phyloP scores from a whole-genome alignment of 2,888 invertebrate species.

The Altica lythri region DNA sequence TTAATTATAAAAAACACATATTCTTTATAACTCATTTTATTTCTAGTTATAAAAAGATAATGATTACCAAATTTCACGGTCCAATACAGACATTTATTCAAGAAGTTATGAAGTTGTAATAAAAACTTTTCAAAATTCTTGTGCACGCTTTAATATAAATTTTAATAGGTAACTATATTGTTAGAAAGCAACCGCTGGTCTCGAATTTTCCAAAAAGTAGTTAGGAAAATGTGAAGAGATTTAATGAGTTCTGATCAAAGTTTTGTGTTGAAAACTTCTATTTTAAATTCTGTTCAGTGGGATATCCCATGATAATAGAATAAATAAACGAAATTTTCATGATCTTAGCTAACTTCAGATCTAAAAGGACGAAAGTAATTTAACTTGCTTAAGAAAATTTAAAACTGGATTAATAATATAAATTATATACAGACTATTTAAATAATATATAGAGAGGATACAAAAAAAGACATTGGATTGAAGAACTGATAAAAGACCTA shows the following conservation, averaged over 20 bases:
- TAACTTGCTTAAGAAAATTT: no score
- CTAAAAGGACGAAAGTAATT: no score
- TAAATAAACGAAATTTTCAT: neutral
- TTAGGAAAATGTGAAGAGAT: slow-evolving; percentile 16
- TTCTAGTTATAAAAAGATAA: no score
- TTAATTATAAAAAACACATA: no score
- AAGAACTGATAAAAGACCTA: no score
- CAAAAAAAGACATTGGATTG: no score
- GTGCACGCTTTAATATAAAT: slow-evolving; percentile 2
- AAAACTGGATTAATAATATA: no score
- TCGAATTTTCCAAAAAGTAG: slow-evolving; percentile 16
- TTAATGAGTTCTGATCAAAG: slow-evolving; percentile 11
- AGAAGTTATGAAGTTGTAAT: slow-evolving; percentile 3
- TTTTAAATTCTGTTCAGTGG: slow-evolving; percentile 4
- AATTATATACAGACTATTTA: no score
- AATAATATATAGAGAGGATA: no score
- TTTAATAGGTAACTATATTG: slow-evolving; percentile 18
- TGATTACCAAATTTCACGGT: neutral
- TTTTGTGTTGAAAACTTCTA: neutral
- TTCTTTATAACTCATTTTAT: no score
- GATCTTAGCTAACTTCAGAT: no score
- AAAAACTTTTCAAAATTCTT: slow-evolving; percentile 9
- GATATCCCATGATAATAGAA: neutral
- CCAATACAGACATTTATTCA: neutral
- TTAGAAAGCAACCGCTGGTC: slow-evolving; percentile 1